These are phyloP conservation scores for Triops longicaudatus DNA, from an alignment of 1,140 invertebrate genomes.

Conservation along the genomic window DNA sequence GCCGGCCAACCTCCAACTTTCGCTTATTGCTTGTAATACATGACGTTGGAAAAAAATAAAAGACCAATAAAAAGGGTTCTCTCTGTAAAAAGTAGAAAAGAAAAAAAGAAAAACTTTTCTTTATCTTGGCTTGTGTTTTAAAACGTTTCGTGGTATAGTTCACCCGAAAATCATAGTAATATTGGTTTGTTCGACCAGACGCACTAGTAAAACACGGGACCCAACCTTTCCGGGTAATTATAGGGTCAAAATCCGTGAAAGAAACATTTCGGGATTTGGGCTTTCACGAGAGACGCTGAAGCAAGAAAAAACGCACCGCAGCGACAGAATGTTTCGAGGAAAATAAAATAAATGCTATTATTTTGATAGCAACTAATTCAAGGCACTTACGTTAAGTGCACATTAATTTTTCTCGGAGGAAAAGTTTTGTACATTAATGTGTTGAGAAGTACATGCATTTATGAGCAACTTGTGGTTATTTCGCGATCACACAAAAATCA, in stretches of 20 bases:
- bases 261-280: background rate
- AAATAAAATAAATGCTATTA: no score
- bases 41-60: slow-evolving; percentile 3
- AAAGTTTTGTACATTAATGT: no score
- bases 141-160: background rate
- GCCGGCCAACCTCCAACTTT: background rate
- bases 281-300: no score
- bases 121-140: background rate
- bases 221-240: background rate
- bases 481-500: no score
- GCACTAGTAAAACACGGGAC: background rate
- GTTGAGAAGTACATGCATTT: no score
- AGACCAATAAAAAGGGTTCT: background rate
- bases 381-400: no score
- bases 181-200: background rate
- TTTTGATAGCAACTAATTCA: no score
- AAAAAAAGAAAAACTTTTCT: background rate
- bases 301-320: no score
- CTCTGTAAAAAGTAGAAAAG: no score
- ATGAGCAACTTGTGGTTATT: no score
- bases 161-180: slow-evolving; percentile 8
- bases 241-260: background rate
- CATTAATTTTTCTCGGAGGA: no score
- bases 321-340: no score
- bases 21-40: slow-evolving; percentile 15